These are phyloP conservation scores for Hemistola chrysoprasaria DNA, from an alignment of 2,888 invertebrate genomes.

Conservation along the genomic window DNA sequence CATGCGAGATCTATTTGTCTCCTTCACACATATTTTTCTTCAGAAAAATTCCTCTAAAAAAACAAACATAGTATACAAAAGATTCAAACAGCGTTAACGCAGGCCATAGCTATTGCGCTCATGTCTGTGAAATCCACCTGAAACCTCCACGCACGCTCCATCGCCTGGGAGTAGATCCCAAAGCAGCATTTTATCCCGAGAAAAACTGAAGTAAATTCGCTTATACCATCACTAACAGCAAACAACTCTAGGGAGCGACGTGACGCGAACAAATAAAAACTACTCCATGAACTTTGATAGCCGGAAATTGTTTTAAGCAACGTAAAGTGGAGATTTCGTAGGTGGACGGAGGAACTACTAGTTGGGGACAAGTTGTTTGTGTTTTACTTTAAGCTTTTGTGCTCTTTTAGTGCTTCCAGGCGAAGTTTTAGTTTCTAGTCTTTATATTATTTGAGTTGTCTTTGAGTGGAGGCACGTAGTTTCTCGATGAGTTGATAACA, in stretches of 20 bases:
- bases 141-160: too few species aligned
- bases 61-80: too few species aligned
- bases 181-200: constrained; percentile 43
- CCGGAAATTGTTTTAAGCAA: constrained; percentile 68
- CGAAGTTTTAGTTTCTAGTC: constrained; percentile 18
- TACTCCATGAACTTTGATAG: constrained; percentile 63
- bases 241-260: constrained; percentile 64
- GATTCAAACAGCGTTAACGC: too few species aligned
- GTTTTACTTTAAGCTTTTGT: constrained; percentile 23
- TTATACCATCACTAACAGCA: constrained; percentile 63
- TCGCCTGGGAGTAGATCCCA: too few species aligned
- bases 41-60: too few species aligned
- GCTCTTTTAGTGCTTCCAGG: background rate
- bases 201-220: constrained; percentile 58
- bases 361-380: constrained; percentile 26
- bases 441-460: constrained; percentile 9
- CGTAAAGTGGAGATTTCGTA: constrained; percentile 57
- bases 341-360: constrained; percentile 46
- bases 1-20: too few species aligned
- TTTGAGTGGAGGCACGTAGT: background rate
- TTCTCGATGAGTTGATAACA: constrained; percentile 8
- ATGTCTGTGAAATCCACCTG: too few species aligned
- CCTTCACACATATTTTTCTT: too few species aligned
- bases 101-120: too few species aligned
- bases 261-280: constrained; percentile 68